These are phyloP conservation scores for Diorhabda sublineata DNA, from an alignment of 1,140 invertebrate genomes.

Conservation along the genomic window DNA sequence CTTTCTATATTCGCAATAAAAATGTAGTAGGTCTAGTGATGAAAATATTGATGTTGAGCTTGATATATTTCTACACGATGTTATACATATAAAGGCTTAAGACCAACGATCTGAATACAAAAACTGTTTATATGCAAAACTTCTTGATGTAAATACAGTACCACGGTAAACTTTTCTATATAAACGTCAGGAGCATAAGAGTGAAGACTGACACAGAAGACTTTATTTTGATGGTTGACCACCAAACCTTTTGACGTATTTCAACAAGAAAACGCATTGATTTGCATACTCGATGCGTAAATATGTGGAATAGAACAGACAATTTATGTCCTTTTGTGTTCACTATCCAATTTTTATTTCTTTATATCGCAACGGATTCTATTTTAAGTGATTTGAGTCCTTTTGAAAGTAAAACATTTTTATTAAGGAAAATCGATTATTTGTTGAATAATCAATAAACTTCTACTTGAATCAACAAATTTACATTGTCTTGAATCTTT, in stretches of 20 bases:
- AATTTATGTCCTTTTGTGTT: constrained; percentile 27
- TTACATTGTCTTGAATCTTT: too few species aligned
- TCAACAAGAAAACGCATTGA: constrained; percentile 15
- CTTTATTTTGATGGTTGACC: constrained; percentile 38
- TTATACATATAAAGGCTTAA: neutral
- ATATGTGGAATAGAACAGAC: constrained; percentile 17
- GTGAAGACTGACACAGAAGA: constrained; percentile 29
- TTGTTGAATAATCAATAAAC: too few species aligned
- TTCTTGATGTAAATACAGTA: constrained; percentile 18
- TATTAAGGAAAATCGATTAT: too few species aligned
- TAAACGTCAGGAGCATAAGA: constrained; percentile 22
- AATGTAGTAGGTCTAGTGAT: neutral
- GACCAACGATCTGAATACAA: constrained; percentile 7
- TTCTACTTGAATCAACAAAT: too few species aligned
- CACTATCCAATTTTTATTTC: constrained; percentile 20
- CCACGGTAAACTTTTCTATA: constrained; percentile 14
- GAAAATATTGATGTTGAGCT: neutral
- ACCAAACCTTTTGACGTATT: constrained; percentile 26
- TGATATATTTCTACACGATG: neutral
- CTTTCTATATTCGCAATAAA: neutral
- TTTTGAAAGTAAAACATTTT: too few species aligned
- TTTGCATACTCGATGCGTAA: constrained; percentile 19
- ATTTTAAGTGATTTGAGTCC: neutral
- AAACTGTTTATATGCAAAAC: constrained; percentile 22
- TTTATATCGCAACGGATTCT: constrained; percentile 7